Evolutionary conservation across 2,113 vertebrate species (phyloP).

Genomic region (Syngnathus floridae): DNA sequence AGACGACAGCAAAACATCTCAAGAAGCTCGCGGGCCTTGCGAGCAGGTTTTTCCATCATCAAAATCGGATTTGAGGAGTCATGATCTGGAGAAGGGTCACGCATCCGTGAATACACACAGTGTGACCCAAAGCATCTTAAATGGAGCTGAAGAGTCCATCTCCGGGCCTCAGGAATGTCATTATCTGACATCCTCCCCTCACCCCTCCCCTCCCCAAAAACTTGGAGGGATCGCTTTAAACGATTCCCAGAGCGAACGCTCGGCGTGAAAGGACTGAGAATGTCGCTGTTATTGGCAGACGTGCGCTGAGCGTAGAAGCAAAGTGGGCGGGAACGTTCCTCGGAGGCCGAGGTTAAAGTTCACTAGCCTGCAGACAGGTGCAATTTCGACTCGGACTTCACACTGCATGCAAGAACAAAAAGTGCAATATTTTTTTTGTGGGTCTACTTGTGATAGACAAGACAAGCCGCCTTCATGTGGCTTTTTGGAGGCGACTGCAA

Average conservation of each 20-base stretch:
- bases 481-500: not conserved
- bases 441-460: not conserved
- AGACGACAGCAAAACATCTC: not conserved
- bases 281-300: constrained; percentile 53
- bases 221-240: constrained; percentile 62
- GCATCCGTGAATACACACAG: constrained; percentile 5
- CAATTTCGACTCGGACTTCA: not conserved
- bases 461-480: not conserved
- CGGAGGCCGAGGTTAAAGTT: not conserved
- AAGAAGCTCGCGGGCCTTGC: not conserved
- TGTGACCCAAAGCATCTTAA: constrained; percentile 57
- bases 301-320: constrained; percentile 31
- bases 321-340: constrained; percentile 41
- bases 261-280: constrained; percentile 71
- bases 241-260: constrained; percentile 58
- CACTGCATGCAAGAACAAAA: too few species aligned
- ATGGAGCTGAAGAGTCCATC: constrained; percentile 65
- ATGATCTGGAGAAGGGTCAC: not conserved
- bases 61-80: too few species aligned
- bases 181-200: constrained; percentile 63
- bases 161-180: constrained; percentile 75
- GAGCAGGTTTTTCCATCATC: too few species aligned
- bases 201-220: constrained; percentile 34
- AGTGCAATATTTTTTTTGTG: not conserved
- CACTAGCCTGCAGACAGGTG: not conserved